Evolutionary conservation across 1,140 invertebrate genomes (phyloP).

Genomic region (Lepidurus couesii): DNA sequence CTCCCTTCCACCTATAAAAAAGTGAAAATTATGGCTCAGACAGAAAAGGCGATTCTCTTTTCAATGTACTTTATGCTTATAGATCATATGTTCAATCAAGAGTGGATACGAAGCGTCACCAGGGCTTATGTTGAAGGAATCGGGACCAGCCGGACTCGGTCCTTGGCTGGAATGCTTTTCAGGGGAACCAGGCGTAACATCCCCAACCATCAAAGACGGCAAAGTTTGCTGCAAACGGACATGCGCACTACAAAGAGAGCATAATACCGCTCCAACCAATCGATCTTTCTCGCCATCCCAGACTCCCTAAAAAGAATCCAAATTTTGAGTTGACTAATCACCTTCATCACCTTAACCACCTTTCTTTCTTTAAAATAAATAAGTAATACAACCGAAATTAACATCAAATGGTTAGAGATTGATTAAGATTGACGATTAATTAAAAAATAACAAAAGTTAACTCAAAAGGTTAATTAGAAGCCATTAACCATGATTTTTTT

Average conservation of each 20-base stretch:
- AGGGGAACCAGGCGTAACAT: conserved; percentile 49
- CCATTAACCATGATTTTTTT: too few relatives aligned
- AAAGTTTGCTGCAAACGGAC: conserved; percentile 71
- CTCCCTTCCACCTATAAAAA: conserved; percentile 47
- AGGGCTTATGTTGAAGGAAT: conserved; percentile 33
- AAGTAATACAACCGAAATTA: too few relatives aligned
- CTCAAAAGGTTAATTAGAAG: too few relatives aligned
- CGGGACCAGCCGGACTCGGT: conserved; percentile 26
- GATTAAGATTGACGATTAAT: too few relatives aligned
- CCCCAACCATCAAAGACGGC: conserved; percentile 56
- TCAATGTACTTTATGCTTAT: conserved; percentile 56
- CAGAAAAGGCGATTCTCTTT: conserved; percentile 21
- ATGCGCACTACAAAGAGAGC: conserved; percentile 69
- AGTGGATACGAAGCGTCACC: conserved; percentile 59
- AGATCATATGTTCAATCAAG: conserved; percentile 73
- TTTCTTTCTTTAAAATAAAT: too few relatives aligned
- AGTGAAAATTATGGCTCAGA: conserved; percentile 35
- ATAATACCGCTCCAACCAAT: conserved; percentile 70
- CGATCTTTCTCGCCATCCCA: conserved; percentile 51
- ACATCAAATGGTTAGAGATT: too few relatives aligned
- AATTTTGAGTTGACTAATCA: too few relatives aligned
- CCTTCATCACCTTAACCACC: too few relatives aligned
- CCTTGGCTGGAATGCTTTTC: conserved; percentile 16
- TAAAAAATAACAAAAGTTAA: too few relatives aligned
- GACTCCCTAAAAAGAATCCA: not conserved